phyloP scores from a whole-genome alignment of 2,888 invertebrate genomes.

The Tromatobia lineatoria region DNA sequence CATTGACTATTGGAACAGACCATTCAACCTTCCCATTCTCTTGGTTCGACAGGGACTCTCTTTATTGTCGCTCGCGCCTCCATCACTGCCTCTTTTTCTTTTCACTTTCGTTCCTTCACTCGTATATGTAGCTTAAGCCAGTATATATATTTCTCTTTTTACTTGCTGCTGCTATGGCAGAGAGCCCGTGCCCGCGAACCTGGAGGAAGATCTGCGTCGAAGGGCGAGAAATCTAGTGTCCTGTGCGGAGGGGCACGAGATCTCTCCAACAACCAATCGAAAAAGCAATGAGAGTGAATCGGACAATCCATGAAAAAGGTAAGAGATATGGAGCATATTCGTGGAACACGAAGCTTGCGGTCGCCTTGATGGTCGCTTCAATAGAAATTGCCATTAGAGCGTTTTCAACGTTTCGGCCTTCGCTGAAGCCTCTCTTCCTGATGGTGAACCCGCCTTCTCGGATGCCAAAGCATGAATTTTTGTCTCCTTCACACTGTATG shows the following conservation, averaged over 20 bases:
- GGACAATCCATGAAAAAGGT: conserved; percentile 34
- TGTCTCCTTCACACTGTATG: conserved; percentile 19
- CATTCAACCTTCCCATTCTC: conserved; percentile 79
- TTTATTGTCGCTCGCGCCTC: conserved; percentile 66
- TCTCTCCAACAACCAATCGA: neutral
- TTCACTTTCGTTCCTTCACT: conserved; percentile 34
- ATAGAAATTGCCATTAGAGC: conserved; percentile 63
- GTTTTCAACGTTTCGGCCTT: conserved; percentile 26
- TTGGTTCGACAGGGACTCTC: conserved; percentile 79
- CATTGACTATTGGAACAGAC: conserved; percentile 80
- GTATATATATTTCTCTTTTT: conserved; percentile 43
- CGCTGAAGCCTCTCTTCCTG: conserved; percentile 3
- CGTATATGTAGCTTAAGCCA: conserved; percentile 34
- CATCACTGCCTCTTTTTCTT: conserved; percentile 60
- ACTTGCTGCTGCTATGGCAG: conserved; percentile 19
- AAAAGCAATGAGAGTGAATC: conserved; percentile 37
- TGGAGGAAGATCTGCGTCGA: conserved; percentile 9
- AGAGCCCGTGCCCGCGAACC: conserved; percentile 49
- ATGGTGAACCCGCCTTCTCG: conserved; percentile 29
- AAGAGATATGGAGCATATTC: conserved; percentile 30
- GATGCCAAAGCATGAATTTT: conserved; percentile 13
- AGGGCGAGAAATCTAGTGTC: conserved; percentile 32
- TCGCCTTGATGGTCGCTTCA: conserved; percentile 31
- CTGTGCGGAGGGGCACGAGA: conserved; percentile 26
- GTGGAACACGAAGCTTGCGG: conserved; percentile 45